A percentile compares a stretch with the other conserved stretches of the same genome.
These are phyloP conservation scores for Heliothis virescens DNA, from an alignment of 1,140 invertebrate genomes.

Conservation along the genomic window DNA sequence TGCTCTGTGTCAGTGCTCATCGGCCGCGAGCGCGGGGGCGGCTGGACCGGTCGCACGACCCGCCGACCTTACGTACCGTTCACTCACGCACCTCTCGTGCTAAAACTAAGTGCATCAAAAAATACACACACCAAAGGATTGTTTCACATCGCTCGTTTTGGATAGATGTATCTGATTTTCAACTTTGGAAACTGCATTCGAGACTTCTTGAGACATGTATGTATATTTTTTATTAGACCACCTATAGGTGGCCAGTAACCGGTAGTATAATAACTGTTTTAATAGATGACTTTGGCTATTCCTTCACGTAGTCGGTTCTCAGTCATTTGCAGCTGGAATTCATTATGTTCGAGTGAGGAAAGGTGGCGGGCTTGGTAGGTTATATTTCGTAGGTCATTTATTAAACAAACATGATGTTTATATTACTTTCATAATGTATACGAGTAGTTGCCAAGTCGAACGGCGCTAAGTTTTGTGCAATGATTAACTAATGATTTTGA, in stretches of 20 bases:
- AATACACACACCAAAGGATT: constrained; percentile 28
- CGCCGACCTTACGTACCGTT: constrained; percentile 82
- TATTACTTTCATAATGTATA: not conserved
- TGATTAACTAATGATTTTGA: not conserved
- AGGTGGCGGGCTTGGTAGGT: not conserved
- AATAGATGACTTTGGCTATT: constrained; percentile 25
- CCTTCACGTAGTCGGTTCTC: constrained; percentile 1
- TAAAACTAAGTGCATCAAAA: constrained; percentile 49
- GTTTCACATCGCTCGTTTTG: constrained; percentile 32
- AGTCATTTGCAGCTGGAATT: not conserved
- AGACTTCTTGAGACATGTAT: constrained; percentile 63
- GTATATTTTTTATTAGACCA: constrained; percentile 52
- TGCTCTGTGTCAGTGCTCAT: not conserved
- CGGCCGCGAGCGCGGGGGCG: constrained; percentile 66
- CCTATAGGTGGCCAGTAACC: constrained; percentile 9
- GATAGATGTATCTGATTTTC: constrained; percentile 62
- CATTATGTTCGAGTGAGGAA: not conserved
- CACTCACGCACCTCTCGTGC: constrained; percentile 72
- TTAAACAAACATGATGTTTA: constrained; percentile 7
- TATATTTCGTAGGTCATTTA: constrained; percentile 21
- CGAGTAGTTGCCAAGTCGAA: not conserved
- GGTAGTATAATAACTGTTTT: constrained; percentile 40
- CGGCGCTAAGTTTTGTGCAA: not conserved
- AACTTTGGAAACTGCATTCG: constrained; percentile 43
- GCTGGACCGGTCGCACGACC: constrained; percentile 78